A percentile compares a stretch with the other conserved stretches of the same genome.
These are phyloP conservation scores for Blastobasis adustella DNA, from an alignment of 2,888 invertebrate species.

Conservation along the genomic window DNA sequence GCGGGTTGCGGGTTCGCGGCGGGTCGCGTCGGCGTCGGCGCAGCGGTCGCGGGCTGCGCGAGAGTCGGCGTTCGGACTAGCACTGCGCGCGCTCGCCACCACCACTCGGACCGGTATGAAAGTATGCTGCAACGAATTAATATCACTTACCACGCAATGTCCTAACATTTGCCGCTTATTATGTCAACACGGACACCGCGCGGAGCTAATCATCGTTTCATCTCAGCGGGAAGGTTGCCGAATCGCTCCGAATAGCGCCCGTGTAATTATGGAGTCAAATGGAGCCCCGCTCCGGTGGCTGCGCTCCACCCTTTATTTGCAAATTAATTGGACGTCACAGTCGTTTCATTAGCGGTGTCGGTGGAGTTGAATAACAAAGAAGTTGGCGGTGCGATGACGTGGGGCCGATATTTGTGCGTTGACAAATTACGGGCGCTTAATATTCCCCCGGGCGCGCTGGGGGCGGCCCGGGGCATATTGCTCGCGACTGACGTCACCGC, in stretches of 20 bases:
- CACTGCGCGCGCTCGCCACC: conserved; percentile 38
- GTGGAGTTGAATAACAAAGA: conserved; percentile 38
- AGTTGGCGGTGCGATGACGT: conserved; percentile 28
- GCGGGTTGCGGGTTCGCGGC: too few relatives aligned
- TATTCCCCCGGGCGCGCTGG: conserved; percentile 26
- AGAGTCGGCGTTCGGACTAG: conserved; percentile 46
- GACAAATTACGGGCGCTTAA: conserved; percentile 45
- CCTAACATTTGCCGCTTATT: conserved; percentile 50
- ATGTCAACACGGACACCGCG: conserved; percentile 29
- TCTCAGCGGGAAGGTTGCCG: too few relatives aligned
- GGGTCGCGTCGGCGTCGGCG: conserved; percentile 9
- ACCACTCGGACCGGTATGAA: conserved; percentile 43
- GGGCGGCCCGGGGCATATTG: conserved; percentile 10
- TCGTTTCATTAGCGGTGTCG: conserved; percentile 38
- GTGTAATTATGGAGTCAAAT: conserved; percentile 17
- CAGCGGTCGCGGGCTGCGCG: conserved; percentile 38
- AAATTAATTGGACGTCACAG: conserved; percentile 41
- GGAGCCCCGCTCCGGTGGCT: conserved; percentile 11
- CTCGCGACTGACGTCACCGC: conserved; percentile 1
- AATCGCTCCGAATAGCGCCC: background rate
- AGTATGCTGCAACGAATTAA: conserved; percentile 58
- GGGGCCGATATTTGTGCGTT: conserved; percentile 33
- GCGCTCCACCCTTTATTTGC: conserved; percentile 26
- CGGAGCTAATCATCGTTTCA: background rate
- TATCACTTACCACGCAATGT: conserved; percentile 55